Evolutionary conservation across 2,888 invertebrate genomes (phyloP), one percentile per base, ranked within the genome.

Genomic region (Caenorhabditis doughertyi): DNA sequence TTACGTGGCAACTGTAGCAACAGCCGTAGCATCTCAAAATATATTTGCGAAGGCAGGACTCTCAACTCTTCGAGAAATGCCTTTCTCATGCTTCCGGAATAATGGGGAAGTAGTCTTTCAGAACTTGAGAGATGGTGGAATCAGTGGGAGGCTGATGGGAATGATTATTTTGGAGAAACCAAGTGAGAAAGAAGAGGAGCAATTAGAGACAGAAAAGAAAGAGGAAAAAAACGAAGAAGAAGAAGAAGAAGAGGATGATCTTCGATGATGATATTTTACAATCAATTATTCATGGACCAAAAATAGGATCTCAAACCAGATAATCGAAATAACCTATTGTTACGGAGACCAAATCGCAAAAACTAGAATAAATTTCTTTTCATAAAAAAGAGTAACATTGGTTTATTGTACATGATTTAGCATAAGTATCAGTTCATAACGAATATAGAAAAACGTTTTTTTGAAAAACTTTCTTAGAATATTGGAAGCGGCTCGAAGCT

Each of bases 1-100:
- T 7, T 83, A 58, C 29, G 71, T 85, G 39, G 85, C 82, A 13
- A 79, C 85, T 9, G 77, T 77, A 11, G 86, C 85, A 9, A 86
- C 85, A 0, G 86, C 86, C 16, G 68, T 79, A 4, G 86, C 85
- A 13, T 85, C 84, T 8, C 86, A 86, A 49, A 70, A 53, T 3
- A 82, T 86, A 49, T 86, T 86, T 60, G 21, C 35, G 84, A 86
- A 64, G 84, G 21, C 56, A 11, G 87, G 87, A 0, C 79, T 87
- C 7, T 11, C 67, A 51, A 77, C 79, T 7, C 67, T 87, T 16
- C 83, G 80, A 11, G 87, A 87, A 44, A 51, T 87, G 49, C 87
- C 87, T 7, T 87, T 87, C 44, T 83, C 79, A 3, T 87, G 87
- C 44, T 87, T 85, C 64, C 81, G 87, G n/a, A 76, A 73, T 65